Evolutionary conservation across 2,888 invertebrate species (phyloP).

Genomic region (Caenorhabditis japonica): DNA sequence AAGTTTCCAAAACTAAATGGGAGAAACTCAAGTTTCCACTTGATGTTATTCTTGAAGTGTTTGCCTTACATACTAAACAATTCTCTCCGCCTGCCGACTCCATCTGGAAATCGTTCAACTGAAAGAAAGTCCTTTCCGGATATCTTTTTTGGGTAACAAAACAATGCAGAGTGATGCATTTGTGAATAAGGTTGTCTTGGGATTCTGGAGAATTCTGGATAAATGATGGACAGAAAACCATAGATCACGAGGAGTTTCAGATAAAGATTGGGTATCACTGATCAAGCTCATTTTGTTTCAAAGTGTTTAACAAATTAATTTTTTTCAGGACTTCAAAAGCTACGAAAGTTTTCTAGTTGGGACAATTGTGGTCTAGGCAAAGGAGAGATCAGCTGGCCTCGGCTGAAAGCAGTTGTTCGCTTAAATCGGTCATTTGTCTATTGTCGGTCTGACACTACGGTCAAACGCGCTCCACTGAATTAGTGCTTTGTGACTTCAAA

Average conservation of each 20-base stretch:
- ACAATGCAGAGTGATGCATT: slow-evolving; percentile 32
- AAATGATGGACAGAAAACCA: slow-evolving; percentile 5
- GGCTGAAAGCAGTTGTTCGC: no score
- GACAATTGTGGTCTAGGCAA: no score
- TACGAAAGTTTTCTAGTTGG: no score
- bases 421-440: no score
- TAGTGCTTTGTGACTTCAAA: no score
- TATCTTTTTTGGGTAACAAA: slow-evolving; percentile 16
- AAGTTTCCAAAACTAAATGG: background rate
- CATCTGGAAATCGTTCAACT: slow-evolving; percentile 20
- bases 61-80: background rate
- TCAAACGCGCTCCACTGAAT: no score
- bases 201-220: slow-evolving; percentile 11
- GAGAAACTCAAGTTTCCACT: background rate
- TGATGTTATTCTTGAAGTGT: slow-evolving; percentile 1
- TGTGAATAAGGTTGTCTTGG: slow-evolving; percentile 34
- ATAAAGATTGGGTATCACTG: no score
- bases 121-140: slow-evolving; percentile 10
- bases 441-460: no score
- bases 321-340: no score
- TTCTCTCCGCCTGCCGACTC: background rate
- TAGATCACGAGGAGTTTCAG: slow-evolving; percentile 8
- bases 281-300: no score
- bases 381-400: no score
- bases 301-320: no score